phyloP scores from a whole-genome alignment of 2,888 invertebrate genomes.

The Tubiluchus corallicola region DNA sequence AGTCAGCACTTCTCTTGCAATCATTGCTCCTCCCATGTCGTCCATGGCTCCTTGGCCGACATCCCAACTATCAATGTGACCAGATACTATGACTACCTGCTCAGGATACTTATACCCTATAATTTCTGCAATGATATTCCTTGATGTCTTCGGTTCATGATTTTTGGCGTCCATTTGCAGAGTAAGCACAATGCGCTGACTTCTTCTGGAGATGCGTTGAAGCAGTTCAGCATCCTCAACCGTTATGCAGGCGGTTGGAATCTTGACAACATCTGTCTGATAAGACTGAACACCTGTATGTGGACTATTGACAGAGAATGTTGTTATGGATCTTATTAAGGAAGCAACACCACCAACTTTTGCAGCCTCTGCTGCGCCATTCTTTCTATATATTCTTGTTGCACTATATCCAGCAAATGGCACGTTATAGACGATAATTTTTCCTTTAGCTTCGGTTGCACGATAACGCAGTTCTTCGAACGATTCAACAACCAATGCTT shows the following conservation, averaged over 20 bases:
- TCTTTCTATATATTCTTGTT: constrained; percentile 42
- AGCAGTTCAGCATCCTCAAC: constrained; percentile 57
- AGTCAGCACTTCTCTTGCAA: constrained; percentile 27
- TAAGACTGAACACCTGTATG: constrained; percentile 56
- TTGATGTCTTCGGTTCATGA: constrained; percentile 42
- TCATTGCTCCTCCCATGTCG: constrained; percentile 29
- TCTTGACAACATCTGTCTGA: constrained; percentile 37
- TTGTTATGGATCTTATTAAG: constrained; percentile 51
- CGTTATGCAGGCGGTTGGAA: constrained; percentile 54
- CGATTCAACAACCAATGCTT: constrained; percentile 47
- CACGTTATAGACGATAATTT: constrained; percentile 58
- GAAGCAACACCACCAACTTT: constrained; percentile 54
- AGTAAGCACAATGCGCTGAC: constrained; percentile 35
- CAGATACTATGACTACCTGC: constrained; percentile 28
- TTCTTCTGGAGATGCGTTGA: constrained; percentile 40
- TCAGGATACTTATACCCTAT: constrained; percentile 17
- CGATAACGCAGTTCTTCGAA: constrained; percentile 47
- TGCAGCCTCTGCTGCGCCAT: constrained; percentile 48
- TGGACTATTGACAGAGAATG: constrained; percentile 53
- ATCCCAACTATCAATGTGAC: constrained; percentile 32
- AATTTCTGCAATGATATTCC: constrained; percentile 53
- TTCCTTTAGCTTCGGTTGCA: no score
- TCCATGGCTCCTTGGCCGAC: constrained; percentile 30
- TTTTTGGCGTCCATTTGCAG: no score
- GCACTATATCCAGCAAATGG: constrained; percentile 37